Base-by-base conservation (phyloP, 2,797 vertebrate species). In the Capromys pilorides region DNA sequence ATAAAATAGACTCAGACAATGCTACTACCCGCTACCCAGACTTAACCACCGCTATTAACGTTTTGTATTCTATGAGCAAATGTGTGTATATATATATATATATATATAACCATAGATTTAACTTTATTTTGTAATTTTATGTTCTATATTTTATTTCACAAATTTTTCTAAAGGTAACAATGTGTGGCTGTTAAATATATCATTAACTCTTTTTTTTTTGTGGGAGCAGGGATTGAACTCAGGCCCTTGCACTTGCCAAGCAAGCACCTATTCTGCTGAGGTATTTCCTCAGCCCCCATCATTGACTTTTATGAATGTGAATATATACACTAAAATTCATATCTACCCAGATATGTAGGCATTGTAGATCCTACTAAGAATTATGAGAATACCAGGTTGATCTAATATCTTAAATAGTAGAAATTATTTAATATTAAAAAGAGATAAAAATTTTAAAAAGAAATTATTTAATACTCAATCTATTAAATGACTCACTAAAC, bases 401-500 rank as follows among this genome's bases (percentile, higher is more conserved):
- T 28, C 2, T 71, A 45, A 84, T 8, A 90, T 31, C 41, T 89
- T 90, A 88, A 85, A 49, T 16, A 71, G 33, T 71, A 57, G 90
- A 78, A 84, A 14, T 31, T 79, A 8, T 49, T 87, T 87, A 83
- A 92, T 81, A 61, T 61, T 24, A 8, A 16, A 16, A 57, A 57
- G 8, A 45, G 45, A 45, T 45, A 45, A 45, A 45, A 45, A 45
- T 45, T 45, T 45, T 45, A 4, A 45, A 45, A 45, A 45, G 45
- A 45, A 45, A 45, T 45, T 45, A 45, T 45, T 45, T 45, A 45
- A 45, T 92, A 88, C n/a, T n/a, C n/a, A 81, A 90, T 62, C 90
- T 91, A 84, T 2, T 81, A 49, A 82, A n/a, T 83, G 31, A 28
- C 28, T 92, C 92, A 41, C 92, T 69, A 80, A 94, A 93, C 69